Evolutionary conservation across 2,888 invertebrate species (phyloP).

Genomic region (Odontocerum albicorne): DNA sequence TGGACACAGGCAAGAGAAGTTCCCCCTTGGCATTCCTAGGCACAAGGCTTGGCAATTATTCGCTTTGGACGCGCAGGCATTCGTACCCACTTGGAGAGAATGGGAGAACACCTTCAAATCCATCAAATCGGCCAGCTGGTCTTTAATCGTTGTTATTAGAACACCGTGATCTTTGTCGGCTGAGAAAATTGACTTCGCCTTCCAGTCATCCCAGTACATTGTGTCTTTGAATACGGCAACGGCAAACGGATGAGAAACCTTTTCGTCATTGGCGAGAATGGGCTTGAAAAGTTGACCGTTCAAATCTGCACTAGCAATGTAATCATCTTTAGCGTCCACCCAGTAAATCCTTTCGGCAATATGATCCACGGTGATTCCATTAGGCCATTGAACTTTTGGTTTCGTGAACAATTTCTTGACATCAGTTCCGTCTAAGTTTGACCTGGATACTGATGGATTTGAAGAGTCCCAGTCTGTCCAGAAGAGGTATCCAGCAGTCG

Average conservation of each 20-base stretch:
- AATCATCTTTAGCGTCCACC: constrained; percentile 83
- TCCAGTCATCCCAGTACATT: constrained; percentile 93
- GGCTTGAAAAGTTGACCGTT: constrained; percentile 69
- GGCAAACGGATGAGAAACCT: constrained; percentile 82
- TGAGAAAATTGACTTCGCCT: constrained; percentile 73
- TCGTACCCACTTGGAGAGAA: constrained; percentile 72
- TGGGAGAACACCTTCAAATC: constrained; percentile 81
- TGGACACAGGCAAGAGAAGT: constrained; percentile 76
- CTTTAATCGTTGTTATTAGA: constrained; percentile 61
- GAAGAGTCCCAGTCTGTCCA: constrained; percentile 87
- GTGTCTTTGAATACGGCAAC: constrained; percentile 82
- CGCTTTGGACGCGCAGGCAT: constrained; percentile 65
- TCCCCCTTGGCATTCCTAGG: constrained; percentile 70
- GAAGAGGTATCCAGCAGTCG: constrained; percentile 74
- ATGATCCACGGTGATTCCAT: constrained; percentile 83
- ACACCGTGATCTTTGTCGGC: constrained; percentile 77
- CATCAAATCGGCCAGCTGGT: constrained; percentile 72
- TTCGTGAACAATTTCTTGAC: constrained; percentile 65
- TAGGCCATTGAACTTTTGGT: constrained; percentile 79
- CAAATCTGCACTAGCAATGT: constrained; percentile 75
- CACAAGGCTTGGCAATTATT: constrained; percentile 74
- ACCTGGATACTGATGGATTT: constrained; percentile 76
- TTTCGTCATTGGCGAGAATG: constrained; percentile 64
- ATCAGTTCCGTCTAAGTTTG: constrained; percentile 77
- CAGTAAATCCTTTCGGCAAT: constrained; percentile 81